Percentiles rank a stretch among this genome's conserved stretches.
These are phyloP conservation scores for Crossocerus cetratus DNA, from an alignment of 2,888 invertebrate species.

Conservation along the genomic window DNA sequence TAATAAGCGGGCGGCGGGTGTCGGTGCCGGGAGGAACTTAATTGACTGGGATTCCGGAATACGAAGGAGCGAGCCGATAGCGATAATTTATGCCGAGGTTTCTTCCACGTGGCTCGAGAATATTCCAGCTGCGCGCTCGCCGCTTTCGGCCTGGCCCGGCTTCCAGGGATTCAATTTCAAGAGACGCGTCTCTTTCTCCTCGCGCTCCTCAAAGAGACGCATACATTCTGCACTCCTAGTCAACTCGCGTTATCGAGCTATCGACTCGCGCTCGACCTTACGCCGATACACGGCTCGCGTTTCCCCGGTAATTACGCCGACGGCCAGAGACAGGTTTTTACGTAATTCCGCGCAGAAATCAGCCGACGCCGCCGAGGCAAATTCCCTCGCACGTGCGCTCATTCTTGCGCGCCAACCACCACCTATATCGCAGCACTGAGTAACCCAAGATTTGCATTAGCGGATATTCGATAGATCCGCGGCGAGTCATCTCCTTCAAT, in stretches of 20 bases:
- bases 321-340: background rate
- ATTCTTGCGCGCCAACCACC: background rate
- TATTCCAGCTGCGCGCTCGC: background rate
- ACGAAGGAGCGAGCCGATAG: too few species aligned
- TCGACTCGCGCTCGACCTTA: background rate
- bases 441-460: background rate
- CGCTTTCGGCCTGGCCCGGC: background rate
- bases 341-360: background rate
- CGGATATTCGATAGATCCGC: background rate
- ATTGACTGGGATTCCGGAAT: too few species aligned
- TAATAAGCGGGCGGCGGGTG: too few species aligned
- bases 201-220: background rate
- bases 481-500: background rate
- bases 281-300: background rate
- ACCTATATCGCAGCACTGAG: too few species aligned
- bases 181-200: background rate
- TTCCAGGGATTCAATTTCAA: background rate
- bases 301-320: background rate
- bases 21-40: too few species aligned
- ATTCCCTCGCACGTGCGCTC: background rate
- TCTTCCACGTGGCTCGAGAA: background rate
- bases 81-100: too few species aligned
- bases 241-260: background rate
- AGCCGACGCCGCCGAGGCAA: background rate
- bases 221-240: slow-evolving; percentile 1